phyloP scores from a whole-genome alignment of 1,140 invertebrate genomes.

The Achatina immaculata region DNA sequence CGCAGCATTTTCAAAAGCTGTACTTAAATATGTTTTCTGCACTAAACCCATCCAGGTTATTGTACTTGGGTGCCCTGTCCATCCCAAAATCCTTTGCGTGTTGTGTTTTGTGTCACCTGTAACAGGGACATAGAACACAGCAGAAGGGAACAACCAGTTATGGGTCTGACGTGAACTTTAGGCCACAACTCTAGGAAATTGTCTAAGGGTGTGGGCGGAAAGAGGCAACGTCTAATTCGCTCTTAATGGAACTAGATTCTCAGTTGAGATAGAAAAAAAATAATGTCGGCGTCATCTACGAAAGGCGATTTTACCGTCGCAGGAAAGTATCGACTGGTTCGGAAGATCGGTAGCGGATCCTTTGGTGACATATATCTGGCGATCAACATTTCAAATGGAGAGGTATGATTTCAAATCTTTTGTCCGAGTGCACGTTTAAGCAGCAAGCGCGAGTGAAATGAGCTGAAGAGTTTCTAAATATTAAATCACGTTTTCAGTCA shows the following conservation, averaged over 20 bases:
- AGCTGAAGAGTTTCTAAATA: neutral
- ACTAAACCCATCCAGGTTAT: neutral
- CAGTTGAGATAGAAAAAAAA: neutral
- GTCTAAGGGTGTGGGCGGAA: neutral
- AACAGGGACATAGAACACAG: neutral
- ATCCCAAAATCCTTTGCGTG: slow-evolving; percentile 22
- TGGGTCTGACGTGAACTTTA: neutral
- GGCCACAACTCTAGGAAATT: neutral
- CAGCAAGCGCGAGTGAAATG: neutral
- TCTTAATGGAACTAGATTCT: slow-evolving; percentile 21
- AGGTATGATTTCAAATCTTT: slow-evolving; percentile 76
- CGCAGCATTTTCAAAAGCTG: no score
- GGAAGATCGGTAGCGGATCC: slow-evolving; percentile 98
- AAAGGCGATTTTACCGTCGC: slow-evolving; percentile 70
- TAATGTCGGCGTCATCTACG: slow-evolving; percentile 35
- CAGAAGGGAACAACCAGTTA: neutral
- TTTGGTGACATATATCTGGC: slow-evolving; percentile 99
- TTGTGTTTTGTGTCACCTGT: slow-evolving; percentile 21
- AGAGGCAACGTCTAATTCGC: neutral
- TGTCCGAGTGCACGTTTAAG: neutral
- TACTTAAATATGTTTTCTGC: no score
- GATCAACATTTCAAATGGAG: slow-evolving; percentile 95
- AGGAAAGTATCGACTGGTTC: slow-evolving; percentile 92
- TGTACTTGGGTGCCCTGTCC: neutral
- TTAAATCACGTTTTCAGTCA: neutral